Percentiles rank a stretch among this genome's conserved stretches.
Conservation (phyloP, 2,888 invertebrate species). For the Cylindroiulus punctatus region DNA sequence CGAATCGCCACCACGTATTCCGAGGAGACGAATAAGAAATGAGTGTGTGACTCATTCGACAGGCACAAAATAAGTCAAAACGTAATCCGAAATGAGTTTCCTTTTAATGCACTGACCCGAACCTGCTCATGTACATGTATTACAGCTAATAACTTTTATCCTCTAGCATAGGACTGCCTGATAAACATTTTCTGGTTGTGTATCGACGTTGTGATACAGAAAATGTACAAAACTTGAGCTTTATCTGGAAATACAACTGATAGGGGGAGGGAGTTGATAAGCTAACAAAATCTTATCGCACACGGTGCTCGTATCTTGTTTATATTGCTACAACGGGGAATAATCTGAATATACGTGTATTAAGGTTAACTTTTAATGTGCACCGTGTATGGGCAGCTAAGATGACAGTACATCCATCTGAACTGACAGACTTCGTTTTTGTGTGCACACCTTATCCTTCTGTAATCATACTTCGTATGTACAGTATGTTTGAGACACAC, state of each 20-base stretch:
- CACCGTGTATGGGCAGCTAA: neutral
- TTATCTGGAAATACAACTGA: neutral
- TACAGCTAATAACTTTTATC: neutral
- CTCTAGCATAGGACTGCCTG: neutral
- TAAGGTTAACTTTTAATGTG: neutral
- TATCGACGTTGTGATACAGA: neutral
- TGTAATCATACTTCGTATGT: no score
- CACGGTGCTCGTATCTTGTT: neutral
- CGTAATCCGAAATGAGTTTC: neutral
- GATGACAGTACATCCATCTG: neutral
- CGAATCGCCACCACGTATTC: neutral
- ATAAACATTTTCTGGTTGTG: neutral
- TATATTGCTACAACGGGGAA: neutral
- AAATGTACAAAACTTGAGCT: neutral
- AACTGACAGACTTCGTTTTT: no score
- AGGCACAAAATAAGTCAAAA: neutral
- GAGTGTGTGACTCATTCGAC: neutral
- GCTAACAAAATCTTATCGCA: slow-evolving; percentile 22
- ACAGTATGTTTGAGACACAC: no score
- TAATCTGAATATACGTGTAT: slow-evolving; percentile 30
- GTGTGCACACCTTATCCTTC: no score
- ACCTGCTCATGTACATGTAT: neutral
- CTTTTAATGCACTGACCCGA: slow-evolving; percentile 1
- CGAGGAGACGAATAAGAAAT: neutral
- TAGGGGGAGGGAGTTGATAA: slow-evolving; percentile 1